These are phyloP conservation scores for Hetaerina titia DNA, from an alignment of 2,888 invertebrate genomes.

Conservation along the genomic window DNA sequence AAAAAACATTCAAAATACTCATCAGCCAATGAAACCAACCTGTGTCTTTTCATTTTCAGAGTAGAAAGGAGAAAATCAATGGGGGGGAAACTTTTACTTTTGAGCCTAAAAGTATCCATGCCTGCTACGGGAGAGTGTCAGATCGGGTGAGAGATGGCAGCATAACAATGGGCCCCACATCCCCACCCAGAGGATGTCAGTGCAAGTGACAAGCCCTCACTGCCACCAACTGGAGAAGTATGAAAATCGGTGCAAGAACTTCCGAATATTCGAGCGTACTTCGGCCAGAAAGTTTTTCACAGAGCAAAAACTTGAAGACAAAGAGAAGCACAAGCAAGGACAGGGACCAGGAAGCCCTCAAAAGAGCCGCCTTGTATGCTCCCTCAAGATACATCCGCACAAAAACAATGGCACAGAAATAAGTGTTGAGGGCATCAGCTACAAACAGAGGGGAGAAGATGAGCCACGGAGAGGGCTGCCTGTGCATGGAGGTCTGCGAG, in stretches of 20 bases:
- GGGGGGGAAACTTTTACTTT: neutral
- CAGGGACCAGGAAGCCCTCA: constrained; percentile 89
- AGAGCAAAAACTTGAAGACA: constrained; percentile 94
- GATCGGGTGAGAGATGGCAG: constrained; percentile 64
- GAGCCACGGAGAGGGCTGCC: constrained; percentile 87
- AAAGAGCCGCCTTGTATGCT: constrained; percentile 87
- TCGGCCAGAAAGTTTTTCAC: constrained; percentile 91
- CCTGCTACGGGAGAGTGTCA: constrained; percentile 20
- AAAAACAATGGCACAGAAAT: constrained; percentile 96
- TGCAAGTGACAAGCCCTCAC: constrained; percentile 95
- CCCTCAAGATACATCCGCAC: constrained; percentile 93
- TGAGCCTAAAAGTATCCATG: neutral
- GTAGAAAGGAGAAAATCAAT: neutral
- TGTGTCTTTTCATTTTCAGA: neutral
- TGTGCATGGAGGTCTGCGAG: constrained; percentile 12
- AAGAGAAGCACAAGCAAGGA: constrained; percentile 90
- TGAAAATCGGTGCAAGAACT: constrained; percentile 94
- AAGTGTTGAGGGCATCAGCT: constrained; percentile 94
- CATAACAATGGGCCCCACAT: constrained; percentile 34
- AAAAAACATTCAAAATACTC: too few species aligned
- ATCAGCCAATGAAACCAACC: too few species aligned
- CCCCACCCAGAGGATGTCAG: constrained; percentile 74
- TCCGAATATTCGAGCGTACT: constrained; percentile 92
- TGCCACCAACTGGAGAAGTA: constrained; percentile 92
- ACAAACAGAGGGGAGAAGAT: constrained; percentile 95